Conservation (phyloP, 2,797 vertebrate genomes). For the Synanceia verrucosa region DNA sequence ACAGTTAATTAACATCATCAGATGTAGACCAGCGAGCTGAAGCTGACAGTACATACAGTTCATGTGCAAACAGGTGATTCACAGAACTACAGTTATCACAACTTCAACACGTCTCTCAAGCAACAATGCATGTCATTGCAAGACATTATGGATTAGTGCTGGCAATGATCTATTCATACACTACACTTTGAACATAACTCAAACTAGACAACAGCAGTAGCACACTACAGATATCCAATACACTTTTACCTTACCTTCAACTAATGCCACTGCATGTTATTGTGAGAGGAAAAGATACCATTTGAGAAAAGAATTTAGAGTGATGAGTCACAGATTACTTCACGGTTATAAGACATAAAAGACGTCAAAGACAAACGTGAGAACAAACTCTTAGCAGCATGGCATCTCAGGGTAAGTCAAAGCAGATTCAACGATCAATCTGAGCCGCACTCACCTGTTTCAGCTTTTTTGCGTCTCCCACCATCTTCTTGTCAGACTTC, state of each 20-base stretch:
- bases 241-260: conserved; percentile 73
- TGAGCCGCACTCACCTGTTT: conserved; percentile 78
- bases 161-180: conserved; percentile 72
- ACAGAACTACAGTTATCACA: conserved; percentile 69
- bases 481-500: conserved; percentile 87
- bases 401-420: conserved; percentile 9
- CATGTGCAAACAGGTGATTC: conserved; percentile 60
- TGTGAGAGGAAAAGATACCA: conserved; percentile 72
- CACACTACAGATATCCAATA: conserved; percentile 70
- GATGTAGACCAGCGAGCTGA: too few species aligned
- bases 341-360: conserved; percentile 30
- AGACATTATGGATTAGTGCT: conserved; percentile 67
- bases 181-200: conserved; percentile 67
- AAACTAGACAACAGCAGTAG: conserved; percentile 73
- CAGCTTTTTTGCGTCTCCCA: conserved; percentile 81
- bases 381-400: conserved; percentile 15
- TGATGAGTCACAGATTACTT: conserved; percentile 47
- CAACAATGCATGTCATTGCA: conserved; percentile 73
- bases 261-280: conserved; percentile 78
- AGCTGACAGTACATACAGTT: conserved; percentile 6
- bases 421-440: not conserved
- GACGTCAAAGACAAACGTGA: conserved; percentile 29
- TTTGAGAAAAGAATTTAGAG: conserved; percentile 64
- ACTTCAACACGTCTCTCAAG: conserved; percentile 71
- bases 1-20: not conserved